Base-by-base conservation (phyloP, 92 coral and sea anemone species). In the Hydrozoanthus gracilis region DNA sequence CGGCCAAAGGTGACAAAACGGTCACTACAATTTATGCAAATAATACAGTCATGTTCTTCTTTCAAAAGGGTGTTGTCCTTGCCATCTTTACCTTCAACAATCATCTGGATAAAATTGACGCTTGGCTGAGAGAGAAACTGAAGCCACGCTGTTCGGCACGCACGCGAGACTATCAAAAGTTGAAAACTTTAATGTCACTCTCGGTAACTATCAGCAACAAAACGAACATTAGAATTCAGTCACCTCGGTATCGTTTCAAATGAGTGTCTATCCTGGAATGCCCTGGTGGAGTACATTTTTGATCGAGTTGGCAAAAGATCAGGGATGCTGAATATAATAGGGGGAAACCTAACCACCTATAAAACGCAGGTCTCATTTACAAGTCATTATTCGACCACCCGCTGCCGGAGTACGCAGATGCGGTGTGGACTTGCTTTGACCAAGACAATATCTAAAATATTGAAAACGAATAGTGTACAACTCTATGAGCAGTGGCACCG, bases 391-490 rank as follows among this genome's bases (percentile, higher is more conserved):
- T 46, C 62, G 78, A 44, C 88, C 91, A 79, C 52, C 83, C 45
- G 45, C 77, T 14, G 91, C 39, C 39, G 39, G 2, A 88, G 58
- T 83, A 88, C 49, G 83, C 51, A 72, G 88, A 83, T 83, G 65
- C 39, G 45, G 83, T 88, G 48, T 88, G 91, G 88, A 87, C 83
- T 7, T 88, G 88, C 67, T 88, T 88, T 75, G 66, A 76, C 44
- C 48, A 45, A 8, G 76, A 18, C 68, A 27, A 27, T 27, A 27
- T 27, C 39, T 27, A 27, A 27, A 27, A 2, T 27, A 27, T 27
- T 27, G 39, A 27, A 27, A 27, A 27, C 39, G 39, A 27, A 27
- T 27, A 27, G 39, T 27, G 39, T 27, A 27, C 39, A 27, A 27
- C 39, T 27, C 39, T 27, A 27, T 27, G 1, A 27, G 39, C 39